A percentile compares a stretch with the other conserved stretches of the same genome.
Conservation (phyloP, 35 echinoderm and acorn worm species). For the Heliocidaris tuberculata region DNA sequence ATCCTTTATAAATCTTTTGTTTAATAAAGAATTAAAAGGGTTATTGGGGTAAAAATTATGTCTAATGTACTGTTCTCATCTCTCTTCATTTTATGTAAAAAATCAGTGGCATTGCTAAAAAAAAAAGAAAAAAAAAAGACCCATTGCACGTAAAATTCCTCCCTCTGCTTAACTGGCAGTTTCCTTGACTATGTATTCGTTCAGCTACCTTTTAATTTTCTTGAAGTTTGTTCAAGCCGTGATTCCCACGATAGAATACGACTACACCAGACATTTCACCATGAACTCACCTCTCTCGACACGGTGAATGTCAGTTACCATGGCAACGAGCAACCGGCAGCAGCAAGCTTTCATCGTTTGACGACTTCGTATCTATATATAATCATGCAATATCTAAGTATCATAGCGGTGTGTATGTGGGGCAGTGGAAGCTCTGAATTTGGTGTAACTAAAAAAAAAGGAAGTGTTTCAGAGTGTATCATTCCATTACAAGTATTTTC, state of each 20-base stretch:
- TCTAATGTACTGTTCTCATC: no score
- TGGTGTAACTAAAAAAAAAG: neutral
- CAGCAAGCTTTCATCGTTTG: neutral
- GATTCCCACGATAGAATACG: constrained; percentile 97
- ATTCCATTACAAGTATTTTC: neutral
- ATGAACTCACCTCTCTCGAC: constrained; percentile 48
- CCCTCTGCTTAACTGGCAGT: neutral
- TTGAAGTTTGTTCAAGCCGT: constrained; percentile 99
- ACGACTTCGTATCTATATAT: neutral
- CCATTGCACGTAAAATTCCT: neutral
- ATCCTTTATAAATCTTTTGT: no score
- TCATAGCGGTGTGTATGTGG: neutral
- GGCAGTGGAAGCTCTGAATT: neutral
- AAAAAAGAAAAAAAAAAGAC: no score
- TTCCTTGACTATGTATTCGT: constrained; percentile 65
- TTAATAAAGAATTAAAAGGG: no score
- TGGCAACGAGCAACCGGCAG: neutral
- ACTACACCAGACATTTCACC: constrained; percentile 98
- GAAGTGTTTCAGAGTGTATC: neutral
- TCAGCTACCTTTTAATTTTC: constrained; percentile 97
- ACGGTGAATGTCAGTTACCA: neutral
- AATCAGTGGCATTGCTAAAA: no score
- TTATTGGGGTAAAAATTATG: no score
- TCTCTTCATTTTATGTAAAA: no score
- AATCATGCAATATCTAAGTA: constrained; percentile 12